phyloP scores from a whole-genome alignment of 2,888 invertebrate genomes.

The Hydraecia micacea region DNA sequence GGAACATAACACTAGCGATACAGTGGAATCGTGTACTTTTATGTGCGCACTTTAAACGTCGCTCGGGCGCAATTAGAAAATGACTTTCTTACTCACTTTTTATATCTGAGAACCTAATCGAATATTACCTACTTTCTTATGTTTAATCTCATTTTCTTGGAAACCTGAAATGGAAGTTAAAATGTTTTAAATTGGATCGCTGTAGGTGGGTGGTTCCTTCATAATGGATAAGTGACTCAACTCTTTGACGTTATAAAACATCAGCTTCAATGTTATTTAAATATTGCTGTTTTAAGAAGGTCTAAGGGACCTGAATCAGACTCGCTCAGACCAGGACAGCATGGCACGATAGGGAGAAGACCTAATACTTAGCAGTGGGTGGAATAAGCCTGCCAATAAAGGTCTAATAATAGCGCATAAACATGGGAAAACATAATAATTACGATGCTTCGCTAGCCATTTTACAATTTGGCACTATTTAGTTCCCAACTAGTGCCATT shows the following conservation, averaged over 20 bases:
- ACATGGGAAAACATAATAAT: too few species aligned
- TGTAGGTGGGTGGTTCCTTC: background rate
- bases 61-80: conserved; percentile 76
- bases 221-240: background rate
- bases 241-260: background rate
- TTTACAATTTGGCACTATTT: conserved; percentile 1
- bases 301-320: background rate
- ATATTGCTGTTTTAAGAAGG: background rate
- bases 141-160: conserved; percentile 27
- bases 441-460: background rate
- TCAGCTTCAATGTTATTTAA: background rate
- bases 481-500: background rate
- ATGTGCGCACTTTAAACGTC: conserved; percentile 75
- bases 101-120: conserved; percentile 51
- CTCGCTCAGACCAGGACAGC: background rate
- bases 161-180: background rate
- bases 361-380: too few species aligned
- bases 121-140: conserved; percentile 43
- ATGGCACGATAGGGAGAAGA: too few species aligned
- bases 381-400: background rate
- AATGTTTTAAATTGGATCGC: conserved; percentile 3
- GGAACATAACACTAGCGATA: conserved; percentile 63
- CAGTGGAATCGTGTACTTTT: conserved; percentile 70
- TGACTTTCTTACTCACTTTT: conserved; percentile 71
- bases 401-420: background rate